phyloP scores from a whole-genome alignment of 2,797 vertebrate genomes.

The Molossus alvarezi region DNA sequence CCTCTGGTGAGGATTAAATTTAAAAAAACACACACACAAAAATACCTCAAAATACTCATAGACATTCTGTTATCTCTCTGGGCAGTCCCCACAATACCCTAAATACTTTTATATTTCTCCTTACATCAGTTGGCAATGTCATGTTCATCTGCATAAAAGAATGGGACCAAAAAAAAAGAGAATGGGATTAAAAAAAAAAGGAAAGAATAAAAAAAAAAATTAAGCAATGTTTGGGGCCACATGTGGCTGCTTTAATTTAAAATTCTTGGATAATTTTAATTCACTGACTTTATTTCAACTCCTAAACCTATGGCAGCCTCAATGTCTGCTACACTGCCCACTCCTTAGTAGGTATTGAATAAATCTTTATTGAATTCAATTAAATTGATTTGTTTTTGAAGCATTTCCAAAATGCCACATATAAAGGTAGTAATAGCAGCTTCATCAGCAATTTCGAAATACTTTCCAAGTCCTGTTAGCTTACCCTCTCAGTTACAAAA shows the following conservation, averaged over 20 bases:
- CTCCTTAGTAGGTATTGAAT: background rate
- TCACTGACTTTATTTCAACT: slow-evolving; percentile 35
- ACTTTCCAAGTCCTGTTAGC: background rate
- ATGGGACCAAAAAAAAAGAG: background rate
- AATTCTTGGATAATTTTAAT: background rate
- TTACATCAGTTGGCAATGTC: background rate
- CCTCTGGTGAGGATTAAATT: no score
- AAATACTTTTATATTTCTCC: background rate
- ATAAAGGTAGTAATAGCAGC: background rate
- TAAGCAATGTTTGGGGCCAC: background rate
- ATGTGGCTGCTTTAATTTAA: background rate
- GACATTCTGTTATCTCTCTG: background rate
- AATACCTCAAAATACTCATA: background rate
- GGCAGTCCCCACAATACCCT: background rate
- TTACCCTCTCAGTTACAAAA: background rate
- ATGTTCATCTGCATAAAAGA: background rate
- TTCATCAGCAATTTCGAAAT: background rate
- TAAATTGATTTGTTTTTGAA: slow-evolving; percentile 12
- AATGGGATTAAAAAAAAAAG: background rate
- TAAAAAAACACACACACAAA: no score
- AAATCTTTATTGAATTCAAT: slow-evolving; percentile 48
- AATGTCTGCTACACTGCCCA: background rate
- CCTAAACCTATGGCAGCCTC: background rate
- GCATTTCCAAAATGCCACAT: background rate
- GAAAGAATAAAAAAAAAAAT: background rate